Conservation (phyloP, 2,113 vertebrate genomes). For the Rhinopithecus roxellana region DNA sequence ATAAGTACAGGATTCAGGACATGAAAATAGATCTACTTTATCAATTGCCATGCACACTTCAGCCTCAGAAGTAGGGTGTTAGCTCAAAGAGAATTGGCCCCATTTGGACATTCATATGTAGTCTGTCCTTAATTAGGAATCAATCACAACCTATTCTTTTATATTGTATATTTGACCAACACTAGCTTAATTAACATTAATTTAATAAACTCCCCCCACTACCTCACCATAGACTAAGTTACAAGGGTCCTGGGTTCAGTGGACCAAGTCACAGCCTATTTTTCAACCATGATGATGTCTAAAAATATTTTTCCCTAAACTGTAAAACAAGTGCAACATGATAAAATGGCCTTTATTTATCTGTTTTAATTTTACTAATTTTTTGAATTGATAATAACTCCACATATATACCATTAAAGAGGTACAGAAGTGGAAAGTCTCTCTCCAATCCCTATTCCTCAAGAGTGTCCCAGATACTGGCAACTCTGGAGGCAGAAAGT, state of each 20-base stretch:
- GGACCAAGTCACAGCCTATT: not conserved
- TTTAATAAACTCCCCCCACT: not conserved
- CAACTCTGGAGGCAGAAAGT: not conserved
- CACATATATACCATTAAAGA: not conserved
- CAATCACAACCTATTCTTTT: not conserved
- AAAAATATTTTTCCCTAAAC: not conserved
- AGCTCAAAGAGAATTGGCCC: not conserved
- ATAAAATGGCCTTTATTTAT: not conserved
- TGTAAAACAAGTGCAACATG: not conserved
- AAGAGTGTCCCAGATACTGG: not conserved
- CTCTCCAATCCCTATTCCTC: not conserved
- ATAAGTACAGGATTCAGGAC: not conserved
- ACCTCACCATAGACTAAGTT: not conserved
- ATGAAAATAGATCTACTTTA: slow-evolving; percentile 5
- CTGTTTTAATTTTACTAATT: slow-evolving; percentile 2
- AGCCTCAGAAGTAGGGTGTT: not conserved
- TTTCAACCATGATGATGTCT: not conserved
- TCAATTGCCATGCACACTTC: not conserved
- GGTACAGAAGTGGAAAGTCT: not conserved
- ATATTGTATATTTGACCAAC: not conserved
- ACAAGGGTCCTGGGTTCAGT: not conserved
- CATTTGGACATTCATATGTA: not conserved
- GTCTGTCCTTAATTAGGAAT: not conserved
- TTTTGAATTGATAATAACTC: not conserved
- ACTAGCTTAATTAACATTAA: not conserved